A percentile compares a stretch with the other conserved stretches of the same genome.
These are phyloP conservation scores for Epinephelus fuscoguttatus DNA, from an alignment of 2,113 vertebrate genomes.

Conservation along the genomic window DNA sequence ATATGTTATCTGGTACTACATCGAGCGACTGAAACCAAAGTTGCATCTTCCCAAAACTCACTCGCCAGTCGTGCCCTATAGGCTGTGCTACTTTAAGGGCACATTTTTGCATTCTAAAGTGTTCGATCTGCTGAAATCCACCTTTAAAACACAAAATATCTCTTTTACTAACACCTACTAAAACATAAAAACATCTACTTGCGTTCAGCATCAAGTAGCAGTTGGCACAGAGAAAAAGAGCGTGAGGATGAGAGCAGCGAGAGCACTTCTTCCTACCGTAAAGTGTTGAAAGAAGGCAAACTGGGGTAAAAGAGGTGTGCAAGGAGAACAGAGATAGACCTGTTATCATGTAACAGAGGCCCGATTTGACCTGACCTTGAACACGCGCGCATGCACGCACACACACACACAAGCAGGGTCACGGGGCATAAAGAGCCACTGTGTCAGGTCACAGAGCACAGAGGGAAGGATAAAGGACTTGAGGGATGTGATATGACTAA, in stretches of 20 bases:
- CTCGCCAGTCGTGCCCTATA: not conserved
- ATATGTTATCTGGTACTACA: constrained; percentile 29
- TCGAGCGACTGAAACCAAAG: constrained; percentile 23
- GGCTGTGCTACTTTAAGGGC: constrained; percentile 17
- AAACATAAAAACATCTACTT: not conserved
- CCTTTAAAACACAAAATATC: not conserved
- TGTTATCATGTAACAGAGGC: constrained; percentile 77
- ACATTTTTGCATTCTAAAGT: constrained; percentile 14
- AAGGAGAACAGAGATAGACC: constrained; percentile 73
- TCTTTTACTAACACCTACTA: not conserved
- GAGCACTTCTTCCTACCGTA: not conserved
- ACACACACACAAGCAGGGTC: constrained; percentile 66
- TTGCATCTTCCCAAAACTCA: constrained; percentile 27
- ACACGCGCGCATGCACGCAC: constrained; percentile 32
- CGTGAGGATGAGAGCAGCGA: constrained; percentile 11
- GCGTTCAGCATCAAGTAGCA: not conserved
- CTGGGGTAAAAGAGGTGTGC: constrained; percentile 54
- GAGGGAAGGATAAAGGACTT: constrained; percentile 79
- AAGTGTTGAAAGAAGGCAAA: constrained; percentile 50
- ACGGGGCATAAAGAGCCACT: constrained; percentile 80
- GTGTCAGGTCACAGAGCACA: constrained; percentile 82
- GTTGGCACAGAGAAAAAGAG: not conserved
- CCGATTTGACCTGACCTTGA: constrained; percentile 79
- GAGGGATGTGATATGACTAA: constrained; percentile 85
- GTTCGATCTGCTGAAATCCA: not conserved